Percentiles rank a stretch among this genome's conserved stretches.
These are phyloP conservation scores for Spilosoma lubricipeda DNA, from an alignment of 2,888 invertebrate species.

Conservation along the genomic window DNA sequence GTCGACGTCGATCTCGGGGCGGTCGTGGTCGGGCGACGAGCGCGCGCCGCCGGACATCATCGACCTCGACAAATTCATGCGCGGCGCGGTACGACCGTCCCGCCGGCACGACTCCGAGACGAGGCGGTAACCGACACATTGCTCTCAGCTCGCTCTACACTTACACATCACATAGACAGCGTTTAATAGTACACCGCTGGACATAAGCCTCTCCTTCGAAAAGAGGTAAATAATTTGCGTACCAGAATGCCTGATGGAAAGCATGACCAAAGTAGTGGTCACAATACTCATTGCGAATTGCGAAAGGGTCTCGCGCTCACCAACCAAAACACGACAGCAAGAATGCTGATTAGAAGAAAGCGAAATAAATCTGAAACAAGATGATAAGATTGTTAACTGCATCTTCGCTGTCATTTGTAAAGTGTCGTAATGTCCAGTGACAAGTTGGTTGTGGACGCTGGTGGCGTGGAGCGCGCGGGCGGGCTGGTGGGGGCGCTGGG, in stretches of 20 bases:
- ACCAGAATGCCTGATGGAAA: too few relatives aligned
- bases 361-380: too few relatives aligned
- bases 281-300: too few relatives aligned
- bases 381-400: background rate
- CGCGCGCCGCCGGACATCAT: slow-evolving; percentile 66
- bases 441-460: slow-evolving; percentile 70
- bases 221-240: background rate
- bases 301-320: too few relatives aligned
- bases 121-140: background rate
- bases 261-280: too few relatives aligned
- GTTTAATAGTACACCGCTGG: too few relatives aligned
- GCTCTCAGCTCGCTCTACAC: background rate
- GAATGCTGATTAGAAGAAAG: too few relatives aligned
- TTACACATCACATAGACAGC: too few relatives aligned
- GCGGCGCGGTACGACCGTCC: slow-evolving; percentile 63
- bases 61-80: slow-evolving; percentile 79
- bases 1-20: slow-evolving; percentile 48
- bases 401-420: background rate
- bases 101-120: slow-evolving; percentile 18
- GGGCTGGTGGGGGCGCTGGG: slow-evolving; percentile 12
- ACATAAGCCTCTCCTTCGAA: too few relatives aligned
- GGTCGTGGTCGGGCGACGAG: slow-evolving; percentile 49
- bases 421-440: background rate
- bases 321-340: too few relatives aligned
- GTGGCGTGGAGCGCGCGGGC: slow-evolving; percentile 51